A percentile compares a stretch with the other conserved stretches of the same genome.
Conservation (phyloP, 2,888 invertebrate species). For the Masnerella sp. region DNA sequence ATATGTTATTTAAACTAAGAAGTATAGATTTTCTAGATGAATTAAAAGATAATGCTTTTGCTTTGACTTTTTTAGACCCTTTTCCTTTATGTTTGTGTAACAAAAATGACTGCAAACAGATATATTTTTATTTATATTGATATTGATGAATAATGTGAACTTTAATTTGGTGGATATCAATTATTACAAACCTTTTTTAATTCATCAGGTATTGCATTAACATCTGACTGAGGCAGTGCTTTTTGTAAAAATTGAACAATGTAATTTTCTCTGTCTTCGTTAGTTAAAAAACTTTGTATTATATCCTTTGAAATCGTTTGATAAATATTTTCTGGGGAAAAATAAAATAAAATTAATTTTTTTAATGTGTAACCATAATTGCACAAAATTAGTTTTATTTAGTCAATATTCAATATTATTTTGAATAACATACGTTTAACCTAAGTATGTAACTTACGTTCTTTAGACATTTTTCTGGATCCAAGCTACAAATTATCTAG, state of each 20-base stretch:
- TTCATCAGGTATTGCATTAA: constrained; percentile 68
- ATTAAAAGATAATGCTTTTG: constrained; percentile 79
- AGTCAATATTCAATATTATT: background rate
- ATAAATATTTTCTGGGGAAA: constrained; percentile 69
- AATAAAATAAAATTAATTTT: background rate
- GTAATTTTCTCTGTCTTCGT: constrained; percentile 69
- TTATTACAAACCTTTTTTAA: constrained; percentile 72
- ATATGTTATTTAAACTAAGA: constrained; percentile 82
- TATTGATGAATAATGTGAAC: background rate
- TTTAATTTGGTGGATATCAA: background rate
- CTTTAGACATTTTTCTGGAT: constrained; percentile 34
- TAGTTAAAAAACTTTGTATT: constrained; percentile 66
- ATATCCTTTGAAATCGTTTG: constrained; percentile 66
- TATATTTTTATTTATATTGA: background rate
- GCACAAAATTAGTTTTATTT: background rate
- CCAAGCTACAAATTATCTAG: no score
- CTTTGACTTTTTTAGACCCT: constrained; percentile 76
- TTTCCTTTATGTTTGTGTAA: constrained; percentile 74
- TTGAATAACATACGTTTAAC: background rate
- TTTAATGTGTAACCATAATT: constrained; percentile 4
- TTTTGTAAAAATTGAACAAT: constrained; percentile 70
- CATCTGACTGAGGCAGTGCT: constrained; percentile 71
- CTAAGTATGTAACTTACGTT: constrained; percentile 30
- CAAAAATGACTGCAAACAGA: constrained; percentile 72
- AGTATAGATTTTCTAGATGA: constrained; percentile 81